phyloP scores from a whole-genome alignment of 1,140 invertebrate species.

The Ladona fulva region DNA sequence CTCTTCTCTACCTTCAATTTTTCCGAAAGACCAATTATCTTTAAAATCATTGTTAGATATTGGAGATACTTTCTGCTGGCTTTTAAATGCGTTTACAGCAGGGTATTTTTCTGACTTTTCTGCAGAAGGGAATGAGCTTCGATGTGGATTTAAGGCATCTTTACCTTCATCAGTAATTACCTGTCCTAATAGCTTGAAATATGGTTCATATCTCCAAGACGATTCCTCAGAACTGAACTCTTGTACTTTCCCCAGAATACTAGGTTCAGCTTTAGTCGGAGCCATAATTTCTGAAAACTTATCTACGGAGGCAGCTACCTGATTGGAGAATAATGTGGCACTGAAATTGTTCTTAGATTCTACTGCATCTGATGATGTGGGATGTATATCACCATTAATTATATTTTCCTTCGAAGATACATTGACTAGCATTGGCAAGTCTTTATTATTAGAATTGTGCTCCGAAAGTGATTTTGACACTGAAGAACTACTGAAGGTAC shows the following conservation, averaged over 20 bases:
- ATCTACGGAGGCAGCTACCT: not conserved
- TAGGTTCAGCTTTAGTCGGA: not conserved
- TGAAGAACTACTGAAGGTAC: no score
- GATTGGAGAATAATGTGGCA: not conserved
- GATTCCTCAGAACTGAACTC: not conserved
- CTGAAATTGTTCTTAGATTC: not conserved
- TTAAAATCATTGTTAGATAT: not conserved
- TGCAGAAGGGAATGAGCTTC: not conserved
- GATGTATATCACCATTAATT: no score
- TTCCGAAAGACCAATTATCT: not conserved
- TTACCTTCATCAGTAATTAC: not conserved
- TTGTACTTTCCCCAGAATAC: not conserved
- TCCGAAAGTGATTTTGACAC: no score
- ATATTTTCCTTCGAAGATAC: no score
- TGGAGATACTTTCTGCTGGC: not conserved
- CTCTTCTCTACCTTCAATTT: not conserved
- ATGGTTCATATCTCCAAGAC: not conserved
- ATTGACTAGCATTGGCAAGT: no score
- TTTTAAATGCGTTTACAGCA: not conserved
- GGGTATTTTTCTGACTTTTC: not conserved
- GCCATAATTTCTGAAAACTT: not conserved
- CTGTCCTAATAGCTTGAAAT: not conserved
- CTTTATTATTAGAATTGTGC: no score
- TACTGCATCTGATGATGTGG: no score
- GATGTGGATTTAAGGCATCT: not conserved